Conservation (phyloP, 2,888 invertebrate genomes). For the Sarcophaga subvicina region DNA sequence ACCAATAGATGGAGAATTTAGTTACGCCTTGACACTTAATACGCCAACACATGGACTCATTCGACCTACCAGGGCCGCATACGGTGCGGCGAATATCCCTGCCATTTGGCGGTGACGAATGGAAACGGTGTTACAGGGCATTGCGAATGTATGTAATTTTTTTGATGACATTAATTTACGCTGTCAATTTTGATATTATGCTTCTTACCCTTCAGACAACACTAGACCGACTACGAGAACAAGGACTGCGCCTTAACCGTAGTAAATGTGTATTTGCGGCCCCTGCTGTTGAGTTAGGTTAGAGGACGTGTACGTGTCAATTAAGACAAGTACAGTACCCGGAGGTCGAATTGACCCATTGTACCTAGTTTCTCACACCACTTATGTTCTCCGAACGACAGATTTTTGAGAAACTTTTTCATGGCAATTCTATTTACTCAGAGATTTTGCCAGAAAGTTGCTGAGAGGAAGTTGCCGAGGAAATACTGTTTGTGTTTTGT, state of each 20-base stretch:
- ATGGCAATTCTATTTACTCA: too few species aligned
- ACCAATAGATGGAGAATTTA: constrained; percentile 40
- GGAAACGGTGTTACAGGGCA: constrained; percentile 12
- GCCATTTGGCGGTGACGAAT: constrained; percentile 48
- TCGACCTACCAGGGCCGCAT: constrained; percentile 56
- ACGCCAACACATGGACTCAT: constrained; percentile 55
- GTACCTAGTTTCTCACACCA: too few species aligned
- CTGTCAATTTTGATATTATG: neutral
- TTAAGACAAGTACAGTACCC: too few species aligned
- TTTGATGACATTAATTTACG: constrained; percentile 34
- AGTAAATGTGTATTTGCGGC: constrained; percentile 57
- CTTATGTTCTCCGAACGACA: too few species aligned
- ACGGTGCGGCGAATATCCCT: constrained; percentile 49
- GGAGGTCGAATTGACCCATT: too few species aligned
- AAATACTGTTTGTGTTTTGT: too few species aligned
- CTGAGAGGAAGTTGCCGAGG: too few species aligned
- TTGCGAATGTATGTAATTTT: constrained; percentile 15
- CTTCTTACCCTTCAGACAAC: neutral
- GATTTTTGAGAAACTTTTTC: too few species aligned
- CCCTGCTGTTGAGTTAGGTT: constrained; percentile 39
- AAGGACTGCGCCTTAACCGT: constrained; percentile 24
- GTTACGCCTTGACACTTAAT: constrained; percentile 37
- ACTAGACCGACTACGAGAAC: neutral
- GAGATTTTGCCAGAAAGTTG: too few species aligned
- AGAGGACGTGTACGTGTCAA: too few species aligned